Evolutionary conservation across 1,140 invertebrate genomes (phyloP).

Genomic region (Cydia amplana): DNA sequence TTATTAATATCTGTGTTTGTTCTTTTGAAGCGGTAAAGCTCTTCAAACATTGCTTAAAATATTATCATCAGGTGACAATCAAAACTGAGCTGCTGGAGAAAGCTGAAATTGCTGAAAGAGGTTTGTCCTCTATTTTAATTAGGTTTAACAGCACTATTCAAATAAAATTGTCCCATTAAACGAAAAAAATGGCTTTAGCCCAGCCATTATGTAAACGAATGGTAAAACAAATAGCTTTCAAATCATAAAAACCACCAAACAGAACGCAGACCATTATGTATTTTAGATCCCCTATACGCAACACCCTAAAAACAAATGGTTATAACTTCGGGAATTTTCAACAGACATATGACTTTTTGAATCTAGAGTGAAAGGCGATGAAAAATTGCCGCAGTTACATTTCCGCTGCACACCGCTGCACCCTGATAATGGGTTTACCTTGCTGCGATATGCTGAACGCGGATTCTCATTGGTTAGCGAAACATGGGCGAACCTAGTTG

Average conservation of each 20-base stretch:
- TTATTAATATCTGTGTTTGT: too few relatives aligned
- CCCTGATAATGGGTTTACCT: conserved; percentile 29
- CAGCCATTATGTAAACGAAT: neutral
- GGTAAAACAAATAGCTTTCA: neutral
- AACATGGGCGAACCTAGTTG: too few relatives aligned
- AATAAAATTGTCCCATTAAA: too few relatives aligned
- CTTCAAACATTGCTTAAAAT: too few relatives aligned
- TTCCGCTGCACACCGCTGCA: conserved; percentile 2
- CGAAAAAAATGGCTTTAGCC: neutral
- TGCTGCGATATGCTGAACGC: neutral
- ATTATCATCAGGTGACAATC: too few relatives aligned
- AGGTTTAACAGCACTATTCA: too few relatives aligned
- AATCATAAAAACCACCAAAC: neutral
- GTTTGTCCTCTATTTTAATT: too few relatives aligned
- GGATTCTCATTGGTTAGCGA: neutral
- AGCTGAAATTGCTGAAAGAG: too few relatives aligned
- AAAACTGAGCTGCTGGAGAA: too few relatives aligned
- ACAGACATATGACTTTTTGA: neutral
- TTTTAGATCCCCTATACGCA: neutral
- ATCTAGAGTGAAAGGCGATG: neutral
- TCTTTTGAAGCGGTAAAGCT: too few relatives aligned
- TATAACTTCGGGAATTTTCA: neutral
- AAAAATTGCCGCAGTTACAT: conserved; percentile 16
- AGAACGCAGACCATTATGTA: neutral
- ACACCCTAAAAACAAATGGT: neutral